A percentile compares a stretch with the other conserved stretches of the same genome.
Evolutionary conservation across 2,888 invertebrate genomes (phyloP).

Genomic region (Epirrita christyi): DNA sequence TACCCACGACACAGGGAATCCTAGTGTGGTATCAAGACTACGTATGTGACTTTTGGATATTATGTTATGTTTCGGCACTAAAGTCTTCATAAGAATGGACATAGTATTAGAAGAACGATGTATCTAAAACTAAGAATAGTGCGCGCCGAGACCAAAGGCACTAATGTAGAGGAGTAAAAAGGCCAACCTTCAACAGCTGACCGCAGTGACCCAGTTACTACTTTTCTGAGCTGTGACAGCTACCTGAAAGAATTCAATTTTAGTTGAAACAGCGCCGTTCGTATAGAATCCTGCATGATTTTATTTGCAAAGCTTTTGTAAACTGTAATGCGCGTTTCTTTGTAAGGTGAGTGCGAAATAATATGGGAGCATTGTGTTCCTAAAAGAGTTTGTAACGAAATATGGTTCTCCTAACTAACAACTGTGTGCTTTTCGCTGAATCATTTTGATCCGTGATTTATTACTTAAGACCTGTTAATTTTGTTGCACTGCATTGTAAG

Average conservation of each 20-base stretch:
- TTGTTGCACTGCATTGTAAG: too few species aligned
- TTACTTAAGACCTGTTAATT: too few species aligned
- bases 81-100: too few species aligned
- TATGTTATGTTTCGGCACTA: too few species aligned
- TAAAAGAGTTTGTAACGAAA: slow-evolving; percentile 5
- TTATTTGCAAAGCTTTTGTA: slow-evolving; percentile 38
- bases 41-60: too few species aligned
- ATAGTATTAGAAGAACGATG: too few species aligned
- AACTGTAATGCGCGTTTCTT: slow-evolving; percentile 36
- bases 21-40: too few species aligned
- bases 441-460: background rate
- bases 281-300: slow-evolving; percentile 37
- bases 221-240: slow-evolving; percentile 1
- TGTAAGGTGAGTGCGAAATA: slow-evolving; percentile 24
- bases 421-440: background rate
- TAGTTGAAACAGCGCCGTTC: slow-evolving; percentile 35
- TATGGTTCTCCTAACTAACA: background rate
- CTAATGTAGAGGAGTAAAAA: background rate
- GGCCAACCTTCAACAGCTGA: background rate
- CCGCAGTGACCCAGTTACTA: background rate
- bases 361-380: slow-evolving; percentile 6
- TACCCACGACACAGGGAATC: too few species aligned
- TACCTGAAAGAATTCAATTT: slow-evolving; percentile 43
- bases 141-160: too few species aligned
- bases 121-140: too few species aligned